Evolutionary conservation across 2,113 vertebrate species (phyloP).

Genomic region (Alces alces): DNA sequence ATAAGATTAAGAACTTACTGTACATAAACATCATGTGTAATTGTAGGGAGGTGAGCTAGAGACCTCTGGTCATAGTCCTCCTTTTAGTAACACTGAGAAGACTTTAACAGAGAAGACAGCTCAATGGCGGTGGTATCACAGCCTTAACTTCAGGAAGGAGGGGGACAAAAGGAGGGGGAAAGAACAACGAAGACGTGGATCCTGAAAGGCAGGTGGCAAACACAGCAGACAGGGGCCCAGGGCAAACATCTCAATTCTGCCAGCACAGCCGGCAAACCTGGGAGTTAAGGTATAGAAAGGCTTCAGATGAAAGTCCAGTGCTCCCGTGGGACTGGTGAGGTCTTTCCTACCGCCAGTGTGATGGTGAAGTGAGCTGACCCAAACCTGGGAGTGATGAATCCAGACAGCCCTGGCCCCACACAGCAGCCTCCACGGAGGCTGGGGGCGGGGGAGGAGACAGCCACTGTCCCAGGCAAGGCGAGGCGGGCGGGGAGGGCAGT

Average conservation of each 20-base stretch:
- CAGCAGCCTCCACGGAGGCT: background rate
- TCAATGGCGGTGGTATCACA: rapidly evolving
- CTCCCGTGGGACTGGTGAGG: rapidly evolving
- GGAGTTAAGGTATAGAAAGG: rapidly evolving
- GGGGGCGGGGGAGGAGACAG: rapidly evolving
- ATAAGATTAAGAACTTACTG: background rate
- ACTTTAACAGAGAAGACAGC: background rate
- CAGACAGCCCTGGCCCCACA: too few species aligned
- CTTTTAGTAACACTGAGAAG: background rate
- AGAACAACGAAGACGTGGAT: background rate
- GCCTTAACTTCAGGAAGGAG: too few species aligned
- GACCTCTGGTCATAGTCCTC: background rate
- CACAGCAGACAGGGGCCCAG: background rate
- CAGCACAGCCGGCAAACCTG: rapidly evolving
- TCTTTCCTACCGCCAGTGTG: background rate
- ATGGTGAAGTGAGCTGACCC: background rate
- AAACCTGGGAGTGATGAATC: background rate
- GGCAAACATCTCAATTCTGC: too few species aligned
- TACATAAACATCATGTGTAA: background rate
- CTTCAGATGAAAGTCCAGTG: too few species aligned
- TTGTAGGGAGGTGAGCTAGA: background rate
- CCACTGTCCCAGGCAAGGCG: background rate
- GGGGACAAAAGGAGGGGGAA: background rate
- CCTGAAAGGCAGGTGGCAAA: background rate
- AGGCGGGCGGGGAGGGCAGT: background rate